Evolutionary conservation across 1,140 invertebrate species (phyloP).

Genomic region (Dreissena rostriformis): DNA sequence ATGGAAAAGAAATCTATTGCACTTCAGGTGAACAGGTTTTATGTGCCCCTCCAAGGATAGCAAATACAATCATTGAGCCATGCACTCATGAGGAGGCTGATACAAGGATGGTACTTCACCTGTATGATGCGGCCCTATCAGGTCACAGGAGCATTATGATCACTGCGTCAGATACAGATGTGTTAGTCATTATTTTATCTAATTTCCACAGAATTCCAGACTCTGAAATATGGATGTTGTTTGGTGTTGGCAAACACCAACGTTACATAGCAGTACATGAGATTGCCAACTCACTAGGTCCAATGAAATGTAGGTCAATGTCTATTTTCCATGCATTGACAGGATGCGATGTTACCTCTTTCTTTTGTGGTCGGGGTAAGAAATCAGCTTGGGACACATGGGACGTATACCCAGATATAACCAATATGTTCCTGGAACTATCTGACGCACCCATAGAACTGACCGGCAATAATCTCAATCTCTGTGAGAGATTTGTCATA

Average conservation of each 20-base stretch:
- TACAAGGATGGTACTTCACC: background rate
- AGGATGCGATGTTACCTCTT: background rate
- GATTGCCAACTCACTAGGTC: background rate
- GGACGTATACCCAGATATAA: background rate
- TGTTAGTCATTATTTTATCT: background rate
- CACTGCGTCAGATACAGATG: background rate
- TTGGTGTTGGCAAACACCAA: background rate
- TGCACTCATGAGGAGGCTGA: background rate
- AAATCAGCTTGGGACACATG: background rate
- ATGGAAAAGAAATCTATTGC: no score
- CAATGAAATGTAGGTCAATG: background rate
- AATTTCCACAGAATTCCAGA: background rate
- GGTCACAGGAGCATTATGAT: background rate
- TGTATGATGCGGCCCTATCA: background rate
- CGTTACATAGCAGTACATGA: background rate
- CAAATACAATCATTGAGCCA: no score
- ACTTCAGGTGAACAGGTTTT: no score
- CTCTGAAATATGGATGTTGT: background rate
- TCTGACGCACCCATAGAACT: background rate
- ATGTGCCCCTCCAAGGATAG: no score
- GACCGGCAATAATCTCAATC: no score
- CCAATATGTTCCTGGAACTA: background rate
- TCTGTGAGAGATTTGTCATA: background rate
- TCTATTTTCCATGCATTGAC: constrained; percentile 4
- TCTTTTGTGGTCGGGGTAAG: background rate